These are phyloP conservation scores for Coboldia fuscipes DNA, from an alignment of 1,140 invertebrate species.

Conservation along the genomic window DNA sequence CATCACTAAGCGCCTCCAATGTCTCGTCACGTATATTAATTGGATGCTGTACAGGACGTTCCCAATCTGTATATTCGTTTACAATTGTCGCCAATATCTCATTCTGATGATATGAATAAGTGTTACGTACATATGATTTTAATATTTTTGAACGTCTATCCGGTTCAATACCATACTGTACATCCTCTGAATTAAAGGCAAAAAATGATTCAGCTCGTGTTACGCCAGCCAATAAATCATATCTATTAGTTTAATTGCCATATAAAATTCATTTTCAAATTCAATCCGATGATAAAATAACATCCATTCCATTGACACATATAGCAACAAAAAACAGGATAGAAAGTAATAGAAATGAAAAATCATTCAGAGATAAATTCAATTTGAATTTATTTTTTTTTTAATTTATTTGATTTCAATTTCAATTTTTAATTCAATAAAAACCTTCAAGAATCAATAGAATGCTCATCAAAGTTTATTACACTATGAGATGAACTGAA, in stretches of 20 bases:
- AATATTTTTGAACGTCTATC: constrained; percentile 72
- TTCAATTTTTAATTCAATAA: too few relatives aligned
- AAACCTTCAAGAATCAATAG: too few relatives aligned
- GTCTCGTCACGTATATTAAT: constrained; percentile 85
- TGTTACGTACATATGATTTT: constrained; percentile 79
- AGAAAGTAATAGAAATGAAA: too few relatives aligned
- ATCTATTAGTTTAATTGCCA: constrained; percentile 24
- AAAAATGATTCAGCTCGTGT: constrained; percentile 70
- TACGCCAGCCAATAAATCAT: constrained; percentile 86
- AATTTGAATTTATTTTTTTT: too few relatives aligned
- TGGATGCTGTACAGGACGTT: constrained; percentile 76
- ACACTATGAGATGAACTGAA: too few relatives aligned
- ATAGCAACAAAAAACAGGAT: background rate
- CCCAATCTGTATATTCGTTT: constrained; percentile 97
- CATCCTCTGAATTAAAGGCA: constrained; percentile 73
- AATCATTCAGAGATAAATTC: too few relatives aligned
- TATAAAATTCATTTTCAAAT: background rate
- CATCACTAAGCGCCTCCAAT: constrained; percentile 81
- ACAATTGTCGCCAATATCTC: constrained; percentile 74
- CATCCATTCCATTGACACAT: background rate
- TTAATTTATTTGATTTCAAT: too few relatives aligned
- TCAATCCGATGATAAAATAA: background rate
- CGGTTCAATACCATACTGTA: constrained; percentile 78
- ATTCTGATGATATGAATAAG: constrained; percentile 67
- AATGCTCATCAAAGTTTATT: too few relatives aligned